Conservation (phyloP, 2,888 invertebrate species). For the Piscicola geometra region DNA sequence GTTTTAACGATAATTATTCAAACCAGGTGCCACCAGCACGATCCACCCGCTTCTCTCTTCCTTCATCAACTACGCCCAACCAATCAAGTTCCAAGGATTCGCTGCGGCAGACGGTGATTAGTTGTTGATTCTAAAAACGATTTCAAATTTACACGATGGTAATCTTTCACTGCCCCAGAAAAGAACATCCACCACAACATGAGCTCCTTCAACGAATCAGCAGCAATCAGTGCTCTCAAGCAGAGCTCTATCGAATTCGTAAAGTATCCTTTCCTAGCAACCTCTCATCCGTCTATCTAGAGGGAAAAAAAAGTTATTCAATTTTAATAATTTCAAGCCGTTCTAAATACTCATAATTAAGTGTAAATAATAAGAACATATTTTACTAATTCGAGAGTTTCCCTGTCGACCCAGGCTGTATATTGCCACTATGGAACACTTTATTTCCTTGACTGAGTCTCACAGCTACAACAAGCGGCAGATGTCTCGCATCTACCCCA, state of each 20-base stretch:
- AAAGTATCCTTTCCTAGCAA: slow-evolving; percentile 60
- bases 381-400: no score
- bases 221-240: slow-evolving; percentile 89
- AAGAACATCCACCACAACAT: slow-evolving; percentile 93
- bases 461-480: slow-evolving; percentile 89
- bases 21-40: slow-evolving; percentile 83
- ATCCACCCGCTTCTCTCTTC: slow-evolving; percentile 98
- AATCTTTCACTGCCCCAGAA: slow-evolving; percentile 60
- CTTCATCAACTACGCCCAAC: slow-evolving; percentile 99
- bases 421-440: no score
- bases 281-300: no score
- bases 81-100: slow-evolving; percentile 96
- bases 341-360: no score
- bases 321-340: no score
- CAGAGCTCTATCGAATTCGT: slow-evolving; percentile 94
- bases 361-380: no score
- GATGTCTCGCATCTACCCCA: slow-evolving; percentile 97
- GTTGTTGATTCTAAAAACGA: no score
- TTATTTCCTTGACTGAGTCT: no score
- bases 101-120: slow-evolving; percentile 82
- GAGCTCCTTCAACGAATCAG: slow-evolving; percentile 97
- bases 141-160: background rate
- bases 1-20: background rate
- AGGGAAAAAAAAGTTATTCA: no score
- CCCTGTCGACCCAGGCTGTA: no score